Conservation (phyloP, 2,888 invertebrate species). For the Labia minor region DNA sequence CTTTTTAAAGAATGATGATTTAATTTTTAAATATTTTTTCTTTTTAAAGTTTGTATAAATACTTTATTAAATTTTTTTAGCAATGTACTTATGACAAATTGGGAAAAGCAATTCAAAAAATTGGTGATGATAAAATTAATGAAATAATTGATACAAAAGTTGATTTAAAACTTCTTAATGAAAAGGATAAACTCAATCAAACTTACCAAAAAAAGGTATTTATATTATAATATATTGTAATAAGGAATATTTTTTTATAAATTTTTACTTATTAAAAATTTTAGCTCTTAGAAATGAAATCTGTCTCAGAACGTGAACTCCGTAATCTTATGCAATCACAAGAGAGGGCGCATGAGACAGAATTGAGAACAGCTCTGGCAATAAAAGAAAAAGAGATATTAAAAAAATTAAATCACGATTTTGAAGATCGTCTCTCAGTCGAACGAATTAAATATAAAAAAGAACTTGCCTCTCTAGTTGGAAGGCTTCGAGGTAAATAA, state of each 20-base stretch:
- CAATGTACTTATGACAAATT: conserved; percentile 38
- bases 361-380: conserved; percentile 58
- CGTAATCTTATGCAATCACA: conserved; percentile 72
- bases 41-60: no score
- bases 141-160: conserved; percentile 43
- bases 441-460: conserved; percentile 57
- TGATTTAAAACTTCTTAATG: conserved; percentile 56
- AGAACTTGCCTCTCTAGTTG: conserved; percentile 61
- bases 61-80: conserved; percentile 15
- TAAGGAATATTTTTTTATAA: no score
- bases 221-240: no score
- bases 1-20: no score
- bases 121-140: conserved; percentile 45
- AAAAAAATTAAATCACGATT: conserved; percentile 41
- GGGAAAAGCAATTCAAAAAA: conserved; percentile 50
- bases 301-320: conserved; percentile 58
- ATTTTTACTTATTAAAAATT: no score
- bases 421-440: conserved; percentile 56
- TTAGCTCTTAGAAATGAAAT: conserved; percentile 52
- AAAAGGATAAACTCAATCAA: conserved; percentile 51
- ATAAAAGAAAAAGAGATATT: conserved; percentile 48
- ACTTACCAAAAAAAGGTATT: conserved; percentile 61
- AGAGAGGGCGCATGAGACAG: conserved; percentile 74
- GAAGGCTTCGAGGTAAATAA: conserved; percentile 59
- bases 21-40: no score